Conservation (phyloP, 1,140 invertebrate species). For the Tetragonula clypearis region DNA sequence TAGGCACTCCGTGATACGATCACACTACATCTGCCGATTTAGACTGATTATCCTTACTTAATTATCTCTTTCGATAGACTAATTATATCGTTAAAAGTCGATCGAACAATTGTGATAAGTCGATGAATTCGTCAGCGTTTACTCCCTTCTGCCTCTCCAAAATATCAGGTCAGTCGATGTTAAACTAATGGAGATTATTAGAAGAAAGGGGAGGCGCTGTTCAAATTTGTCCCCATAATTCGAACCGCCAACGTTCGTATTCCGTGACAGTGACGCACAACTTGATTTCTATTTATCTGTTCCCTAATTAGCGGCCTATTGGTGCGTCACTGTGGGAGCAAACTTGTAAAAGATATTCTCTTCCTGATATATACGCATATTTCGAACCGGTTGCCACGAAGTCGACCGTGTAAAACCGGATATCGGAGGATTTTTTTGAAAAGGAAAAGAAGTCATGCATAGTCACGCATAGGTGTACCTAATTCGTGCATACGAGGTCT, state of each 20-base stretch:
- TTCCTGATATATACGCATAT: background rate
- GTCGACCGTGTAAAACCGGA: constrained; percentile 22
- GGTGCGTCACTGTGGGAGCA: constrained; percentile 3
- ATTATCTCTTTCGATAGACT: background rate
- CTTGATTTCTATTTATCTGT: background rate
- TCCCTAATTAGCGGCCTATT: constrained; percentile 7
- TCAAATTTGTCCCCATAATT: constrained; percentile 15
- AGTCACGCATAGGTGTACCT: background rate
- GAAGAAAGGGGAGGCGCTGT: background rate
- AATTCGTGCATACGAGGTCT: background rate
- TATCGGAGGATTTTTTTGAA: constrained; percentile 8
- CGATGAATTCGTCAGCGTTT: background rate
- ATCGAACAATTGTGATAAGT: too few relatives aligned
- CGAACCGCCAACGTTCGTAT: background rate
- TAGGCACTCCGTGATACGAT: too few relatives aligned
- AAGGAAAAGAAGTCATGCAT: background rate
- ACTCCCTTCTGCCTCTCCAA: too few relatives aligned
- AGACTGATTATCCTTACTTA: background rate
- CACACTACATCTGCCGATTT: too few relatives aligned
- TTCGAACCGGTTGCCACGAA: constrained; percentile 10
- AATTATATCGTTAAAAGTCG: background rate
- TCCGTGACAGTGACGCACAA: background rate
- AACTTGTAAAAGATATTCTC: constrained; percentile 29
- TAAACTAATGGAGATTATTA: background rate
- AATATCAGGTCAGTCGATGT: background rate